Evolutionary conservation across 2,797 vertebrate species (phyloP).

Genomic region (Malacoctenus gilli): DNA sequence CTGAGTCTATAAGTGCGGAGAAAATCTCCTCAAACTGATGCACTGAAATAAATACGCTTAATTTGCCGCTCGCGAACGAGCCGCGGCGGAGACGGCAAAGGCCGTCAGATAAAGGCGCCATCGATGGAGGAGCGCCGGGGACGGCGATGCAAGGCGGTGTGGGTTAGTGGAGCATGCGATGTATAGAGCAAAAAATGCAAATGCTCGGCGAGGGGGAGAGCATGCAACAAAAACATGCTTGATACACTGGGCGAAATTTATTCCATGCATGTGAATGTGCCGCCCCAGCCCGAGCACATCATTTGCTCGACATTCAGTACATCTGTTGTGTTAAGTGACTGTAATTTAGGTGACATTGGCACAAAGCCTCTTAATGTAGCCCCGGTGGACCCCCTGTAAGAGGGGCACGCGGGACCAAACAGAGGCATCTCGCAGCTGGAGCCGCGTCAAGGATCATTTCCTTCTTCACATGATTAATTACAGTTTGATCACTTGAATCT

Average conservation of each 20-base stretch:
- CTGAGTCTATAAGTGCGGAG: slow-evolving; percentile 79
- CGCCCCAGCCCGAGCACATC: slow-evolving; percentile 84
- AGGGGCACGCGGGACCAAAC: slow-evolving; percentile 91
- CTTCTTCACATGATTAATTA: slow-evolving; percentile 99
- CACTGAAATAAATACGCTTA: slow-evolving; percentile 80
- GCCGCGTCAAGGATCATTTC: slow-evolving; percentile 99
- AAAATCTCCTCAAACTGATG: slow-evolving; percentile 80
- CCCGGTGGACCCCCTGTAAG: slow-evolving; percentile 96
- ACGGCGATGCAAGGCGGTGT: slow-evolving; percentile 69
- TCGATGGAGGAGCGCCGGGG: slow-evolving; percentile 69
- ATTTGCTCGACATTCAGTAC: slow-evolving; percentile 96
- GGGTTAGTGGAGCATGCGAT: slow-evolving; percentile 70
- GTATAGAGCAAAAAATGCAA: slow-evolving; percentile 73
- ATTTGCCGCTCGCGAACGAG: slow-evolving; percentile 67
- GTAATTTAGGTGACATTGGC: slow-evolving; percentile 99
- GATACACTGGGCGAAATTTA: slow-evolving; percentile 79
- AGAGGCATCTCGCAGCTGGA: slow-evolving; percentile 99
- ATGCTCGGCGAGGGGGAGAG: slow-evolving; percentile 66
- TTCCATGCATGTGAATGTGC: slow-evolving; percentile 79
- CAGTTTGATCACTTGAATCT: slow-evolving; percentile 99
- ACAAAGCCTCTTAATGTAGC: slow-evolving; percentile 98
- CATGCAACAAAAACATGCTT: slow-evolving; percentile 75
- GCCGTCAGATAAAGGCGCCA: slow-evolving; percentile 73
- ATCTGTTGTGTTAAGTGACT: slow-evolving; percentile 99
- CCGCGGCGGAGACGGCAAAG: slow-evolving; percentile 63